Percentiles rank a stretch among this genome's conserved stretches.
Conservation (phyloP, 2,113 vertebrate species). For the Prunella himalayana region DNA sequence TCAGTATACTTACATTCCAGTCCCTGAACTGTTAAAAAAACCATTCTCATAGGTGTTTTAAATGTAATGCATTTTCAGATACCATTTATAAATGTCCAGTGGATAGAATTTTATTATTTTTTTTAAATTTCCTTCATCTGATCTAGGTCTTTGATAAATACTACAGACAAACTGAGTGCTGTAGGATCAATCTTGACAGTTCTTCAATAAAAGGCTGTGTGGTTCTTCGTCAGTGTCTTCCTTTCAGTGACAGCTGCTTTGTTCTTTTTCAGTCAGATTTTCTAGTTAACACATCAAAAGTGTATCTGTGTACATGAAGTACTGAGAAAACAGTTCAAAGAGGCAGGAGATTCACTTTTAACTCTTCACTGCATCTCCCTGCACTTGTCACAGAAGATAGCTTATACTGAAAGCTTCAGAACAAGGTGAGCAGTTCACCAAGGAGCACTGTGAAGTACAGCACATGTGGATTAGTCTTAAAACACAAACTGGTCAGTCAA, state of each 20-base stretch:
- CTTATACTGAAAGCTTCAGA: constrained; percentile 49
- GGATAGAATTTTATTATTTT: constrained; percentile 67
- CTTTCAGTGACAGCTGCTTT: constrained; percentile 89
- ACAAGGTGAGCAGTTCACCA: constrained; percentile 64
- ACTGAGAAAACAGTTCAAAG: constrained; percentile 83
- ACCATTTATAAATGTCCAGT: constrained; percentile 74
- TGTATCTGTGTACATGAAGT: constrained; percentile 81
- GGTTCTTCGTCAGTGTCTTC: constrained; percentile 86
- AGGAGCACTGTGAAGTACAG: constrained; percentile 30
- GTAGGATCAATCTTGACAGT: constrained; percentile 82
- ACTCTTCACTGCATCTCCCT: constrained; percentile 75
- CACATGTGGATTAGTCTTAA: constrained; percentile 36
- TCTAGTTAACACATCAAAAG: constrained; percentile 93
- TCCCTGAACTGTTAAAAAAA: constrained; percentile 28
- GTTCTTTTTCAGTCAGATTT: constrained; percentile 90
- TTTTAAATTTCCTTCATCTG: constrained; percentile 81
- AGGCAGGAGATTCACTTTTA: constrained; percentile 80
- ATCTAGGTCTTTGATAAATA: constrained; percentile 81
- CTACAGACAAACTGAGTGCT: constrained; percentile 79
- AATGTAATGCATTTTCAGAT: constrained; percentile 68
- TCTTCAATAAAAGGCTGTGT: constrained; percentile 89
- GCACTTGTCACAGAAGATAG: constrained; percentile 68
- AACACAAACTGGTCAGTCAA: constrained; percentile 49
- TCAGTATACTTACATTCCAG: not conserved
- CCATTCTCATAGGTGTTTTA: constrained; percentile 54